Percentiles rank a stretch among this genome's conserved stretches.
Conservation (phyloP, 1,140 invertebrate species). For the Neodiprion fabricii region DNA sequence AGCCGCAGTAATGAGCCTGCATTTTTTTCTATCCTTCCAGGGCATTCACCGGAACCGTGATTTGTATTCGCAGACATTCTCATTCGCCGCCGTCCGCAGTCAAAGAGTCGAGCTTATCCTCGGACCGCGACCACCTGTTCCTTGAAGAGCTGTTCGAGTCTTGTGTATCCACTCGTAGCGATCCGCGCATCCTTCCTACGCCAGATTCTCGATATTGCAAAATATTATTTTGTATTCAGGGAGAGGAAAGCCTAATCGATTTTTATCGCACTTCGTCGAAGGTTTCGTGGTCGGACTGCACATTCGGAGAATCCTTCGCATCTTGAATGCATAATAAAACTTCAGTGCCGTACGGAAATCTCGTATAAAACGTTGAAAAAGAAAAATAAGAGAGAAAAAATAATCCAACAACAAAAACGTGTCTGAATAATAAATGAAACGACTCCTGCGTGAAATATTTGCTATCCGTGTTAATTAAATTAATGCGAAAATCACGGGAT, state of each 20-base stretch:
- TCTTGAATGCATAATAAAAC: not conserved
- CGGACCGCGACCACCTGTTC: not conserved
- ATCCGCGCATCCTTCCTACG: not conserved
- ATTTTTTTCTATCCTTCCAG: not conserved
- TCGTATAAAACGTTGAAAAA: not conserved
- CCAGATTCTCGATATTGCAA: not conserved
- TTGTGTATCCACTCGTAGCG: not conserved
- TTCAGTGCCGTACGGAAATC: not conserved
- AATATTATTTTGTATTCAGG: slow-evolving; percentile 5
- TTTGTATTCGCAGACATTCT: not conserved
- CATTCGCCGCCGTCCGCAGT: not conserved
- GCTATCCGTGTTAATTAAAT: too few relatives aligned
- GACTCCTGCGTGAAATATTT: too few relatives aligned
- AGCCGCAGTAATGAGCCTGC: too few relatives aligned
- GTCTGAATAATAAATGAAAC: too few relatives aligned
- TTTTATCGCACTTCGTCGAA: not conserved
- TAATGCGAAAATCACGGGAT: too few relatives aligned
- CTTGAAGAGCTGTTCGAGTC: not conserved
- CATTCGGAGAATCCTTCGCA: not conserved
- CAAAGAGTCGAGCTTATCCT: not conserved
- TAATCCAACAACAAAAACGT: not conserved
- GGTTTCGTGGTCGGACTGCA: slow-evolving; percentile 1
- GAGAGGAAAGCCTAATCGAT: not conserved
- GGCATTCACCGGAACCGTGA: not conserved
- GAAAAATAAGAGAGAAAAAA: too few relatives aligned